Percentiles rank a stretch among this genome's conserved stretches.
Evolutionary conservation across 1,140 invertebrate species (phyloP).

Genomic region (Dreissena polymorpha): DNA sequence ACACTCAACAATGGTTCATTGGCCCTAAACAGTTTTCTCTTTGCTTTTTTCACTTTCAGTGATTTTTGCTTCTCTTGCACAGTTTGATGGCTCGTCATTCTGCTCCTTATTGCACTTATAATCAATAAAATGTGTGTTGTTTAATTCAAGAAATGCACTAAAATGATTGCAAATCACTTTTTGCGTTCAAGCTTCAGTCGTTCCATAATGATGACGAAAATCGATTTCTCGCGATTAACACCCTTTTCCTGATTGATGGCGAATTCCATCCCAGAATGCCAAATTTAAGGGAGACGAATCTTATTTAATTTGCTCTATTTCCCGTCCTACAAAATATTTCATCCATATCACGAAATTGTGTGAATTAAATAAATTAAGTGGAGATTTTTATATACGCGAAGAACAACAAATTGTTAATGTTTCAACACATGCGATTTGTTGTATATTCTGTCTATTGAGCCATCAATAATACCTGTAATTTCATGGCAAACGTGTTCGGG

Average conservation of each 20-base stretch:
- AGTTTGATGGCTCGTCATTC: constrained; percentile 45
- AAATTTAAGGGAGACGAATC: too few relatives aligned
- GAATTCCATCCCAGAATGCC: constrained; percentile 45
- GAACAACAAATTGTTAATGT: too few relatives aligned
- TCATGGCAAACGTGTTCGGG: too few relatives aligned
- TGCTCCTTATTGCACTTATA: constrained; percentile 35
- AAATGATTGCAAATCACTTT: constrained; percentile 1
- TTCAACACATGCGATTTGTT: too few relatives aligned
- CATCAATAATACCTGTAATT: too few relatives aligned
- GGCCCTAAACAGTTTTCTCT: constrained; percentile 98
- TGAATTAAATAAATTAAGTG: too few relatives aligned
- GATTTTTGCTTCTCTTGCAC: constrained; percentile 60
- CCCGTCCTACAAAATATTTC: too few relatives aligned
- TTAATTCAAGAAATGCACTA: constrained; percentile 1
- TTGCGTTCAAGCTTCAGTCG: constrained; percentile 37
- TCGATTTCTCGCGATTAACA: constrained; percentile 52
- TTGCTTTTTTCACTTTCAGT: constrained; percentile 81
- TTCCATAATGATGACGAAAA: constrained; percentile 42
- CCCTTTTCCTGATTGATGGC: constrained; percentile 53
- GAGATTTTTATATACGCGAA: too few relatives aligned
- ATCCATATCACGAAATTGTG: too few relatives aligned
- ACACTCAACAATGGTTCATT: constrained; percentile 99
- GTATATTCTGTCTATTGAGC: too few relatives aligned
- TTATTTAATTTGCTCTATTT: too few relatives aligned
- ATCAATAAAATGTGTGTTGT: constrained; percentile 1